These are phyloP conservation scores for Odocoileus hemionus DNA, from an alignment of 2,113 vertebrate species.

Conservation along the genomic window DNA sequence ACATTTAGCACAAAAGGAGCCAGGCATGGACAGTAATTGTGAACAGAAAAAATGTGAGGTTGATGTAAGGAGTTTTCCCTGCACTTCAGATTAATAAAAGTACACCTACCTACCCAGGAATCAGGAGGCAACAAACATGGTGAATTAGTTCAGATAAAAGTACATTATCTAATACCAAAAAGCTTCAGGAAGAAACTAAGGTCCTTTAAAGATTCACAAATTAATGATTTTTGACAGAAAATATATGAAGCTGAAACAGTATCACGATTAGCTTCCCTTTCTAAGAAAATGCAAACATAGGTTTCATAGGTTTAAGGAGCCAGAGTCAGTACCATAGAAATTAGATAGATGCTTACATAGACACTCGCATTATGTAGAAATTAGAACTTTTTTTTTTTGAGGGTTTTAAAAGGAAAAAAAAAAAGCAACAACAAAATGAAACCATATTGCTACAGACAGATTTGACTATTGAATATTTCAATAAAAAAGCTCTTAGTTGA, in stretches of 20 bases:
- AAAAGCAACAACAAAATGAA: neutral
- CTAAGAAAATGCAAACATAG: neutral
- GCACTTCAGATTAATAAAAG: neutral
- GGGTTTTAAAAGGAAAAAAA: neutral
- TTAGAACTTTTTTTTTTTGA: neutral
- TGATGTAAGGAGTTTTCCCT: too few relatives aligned
- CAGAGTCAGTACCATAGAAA: neutral
- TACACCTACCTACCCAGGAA: neutral
- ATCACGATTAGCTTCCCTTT: neutral
- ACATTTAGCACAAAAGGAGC: neutral
- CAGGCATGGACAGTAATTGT: neutral
- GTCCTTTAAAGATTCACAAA: neutral
- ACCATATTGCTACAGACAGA: neutral
- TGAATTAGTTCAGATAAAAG: neutral
- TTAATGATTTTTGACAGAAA: neutral
- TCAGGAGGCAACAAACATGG: neutral
- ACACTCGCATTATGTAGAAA: neutral
- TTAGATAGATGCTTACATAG: neutral
- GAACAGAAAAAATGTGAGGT: neutral
- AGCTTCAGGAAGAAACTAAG: neutral
- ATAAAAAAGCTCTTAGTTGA: neutral
- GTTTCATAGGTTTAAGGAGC: neutral
- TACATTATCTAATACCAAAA: neutral
- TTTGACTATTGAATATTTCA: neutral
- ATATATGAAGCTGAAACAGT: neutral